Base-by-base conservation (phyloP, 2,113 vertebrate genomes). In the Gila orcuttii region DNA sequence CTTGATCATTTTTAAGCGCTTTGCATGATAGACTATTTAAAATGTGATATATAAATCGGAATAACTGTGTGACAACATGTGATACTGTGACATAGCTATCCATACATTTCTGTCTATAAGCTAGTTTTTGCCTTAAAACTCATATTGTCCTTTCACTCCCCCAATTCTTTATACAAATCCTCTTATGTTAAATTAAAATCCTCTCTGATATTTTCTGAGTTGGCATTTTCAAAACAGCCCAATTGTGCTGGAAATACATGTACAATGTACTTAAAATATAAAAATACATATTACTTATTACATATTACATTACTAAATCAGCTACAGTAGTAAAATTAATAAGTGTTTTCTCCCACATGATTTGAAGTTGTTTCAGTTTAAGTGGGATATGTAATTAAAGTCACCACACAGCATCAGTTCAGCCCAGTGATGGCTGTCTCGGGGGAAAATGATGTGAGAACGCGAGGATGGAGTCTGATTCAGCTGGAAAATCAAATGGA, bases 401-500 rank as follows among this genome's bases (percentile, higher is more conserved):
- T 55, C 71, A 23, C 80, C 82, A 28, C 45, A 85, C 52, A 78
- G 31, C 25, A 60, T 84, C 82, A 85, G 47, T 82, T 80, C 57
- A 55, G 23, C 47, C 47, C 47, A 78, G 10, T 17, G 57, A 62
- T 33, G 60, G 81, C 57, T 85, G 84, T 69, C 33, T 11, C 62
- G 45, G 36, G 39, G 19, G 11, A 87, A 79, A 86, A 71, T 78
- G 59, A 89, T 76, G 81, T 83, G 59, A 76, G 88, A 89, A 89
- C 86, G 85, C 52, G 60, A 83, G 57, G 52, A 69, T 87, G 68
- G 47, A 77, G 66, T 81, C 85, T 68, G 75, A 90, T 89, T 75
- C 85, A 84, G 86, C 74, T 87, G 45, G 68, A 82, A 82, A 39
- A 64, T 12, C 39, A 88, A 93, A 92, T 92, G 92, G 91, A 93